Evolutionary conservation across 2,888 invertebrate genomes (phyloP).

Genomic region (Heliconius cydno): DNA sequence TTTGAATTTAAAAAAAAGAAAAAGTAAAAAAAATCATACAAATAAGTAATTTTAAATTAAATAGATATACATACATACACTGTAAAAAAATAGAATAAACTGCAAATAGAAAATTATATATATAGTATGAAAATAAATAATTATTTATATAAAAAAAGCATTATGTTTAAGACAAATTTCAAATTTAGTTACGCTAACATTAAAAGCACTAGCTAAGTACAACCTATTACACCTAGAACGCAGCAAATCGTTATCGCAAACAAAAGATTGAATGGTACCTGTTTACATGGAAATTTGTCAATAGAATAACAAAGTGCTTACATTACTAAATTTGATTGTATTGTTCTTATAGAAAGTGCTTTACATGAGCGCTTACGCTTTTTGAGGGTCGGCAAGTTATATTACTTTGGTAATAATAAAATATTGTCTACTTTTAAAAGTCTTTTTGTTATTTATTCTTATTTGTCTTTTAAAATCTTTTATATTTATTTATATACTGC

Average conservation of each 20-base stretch:
- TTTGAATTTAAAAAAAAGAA: no score
- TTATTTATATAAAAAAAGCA: no score
- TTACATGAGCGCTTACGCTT: not conserved
- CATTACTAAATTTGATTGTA: slow-evolving; percentile 13
- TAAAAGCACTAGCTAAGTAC: not conserved
- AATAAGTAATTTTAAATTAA: no score
- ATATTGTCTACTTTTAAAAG: no score
- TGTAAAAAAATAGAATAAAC: no score
- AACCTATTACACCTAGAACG: not conserved
- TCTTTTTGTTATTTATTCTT: not conserved
- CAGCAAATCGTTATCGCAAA: slow-evolving; percentile 5
- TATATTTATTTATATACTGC: not conserved
- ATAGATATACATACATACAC: no score
- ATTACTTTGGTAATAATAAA: not conserved
- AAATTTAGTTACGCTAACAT: not conserved
- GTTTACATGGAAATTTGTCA: slow-evolving; percentile 19
- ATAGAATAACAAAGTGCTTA: not conserved
- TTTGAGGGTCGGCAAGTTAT: not conserved
- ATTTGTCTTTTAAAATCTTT: not conserved
- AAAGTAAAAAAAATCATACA: no score
- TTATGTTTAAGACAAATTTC: not conserved
- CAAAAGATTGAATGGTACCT: slow-evolving; percentile 13
- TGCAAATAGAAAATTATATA: no score
- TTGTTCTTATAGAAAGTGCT: slow-evolving; percentile 7
- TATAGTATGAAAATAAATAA: no score